A percentile compares a stretch with the other conserved stretches of the same genome.
phyloP scores from a whole-genome alignment of 1,140 invertebrate genomes.

The Chionoecetes opilio region DNA sequence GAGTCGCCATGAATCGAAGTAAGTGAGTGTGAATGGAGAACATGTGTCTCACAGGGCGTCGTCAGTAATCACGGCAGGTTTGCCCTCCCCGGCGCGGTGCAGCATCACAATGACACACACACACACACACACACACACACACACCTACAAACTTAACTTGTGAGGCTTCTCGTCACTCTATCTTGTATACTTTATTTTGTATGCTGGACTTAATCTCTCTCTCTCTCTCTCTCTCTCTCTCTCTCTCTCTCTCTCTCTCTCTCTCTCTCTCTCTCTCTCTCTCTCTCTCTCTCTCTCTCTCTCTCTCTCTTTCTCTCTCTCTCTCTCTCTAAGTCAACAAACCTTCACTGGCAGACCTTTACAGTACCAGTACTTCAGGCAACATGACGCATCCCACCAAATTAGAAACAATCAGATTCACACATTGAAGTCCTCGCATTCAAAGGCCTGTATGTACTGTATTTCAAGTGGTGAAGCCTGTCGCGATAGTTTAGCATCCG shows the following conservation, averaged over 20 bases:
- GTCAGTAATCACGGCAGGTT: neutral
- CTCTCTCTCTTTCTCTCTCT: neutral
- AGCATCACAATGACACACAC: slow-evolving; percentile 28
- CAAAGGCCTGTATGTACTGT: too few relatives aligned
- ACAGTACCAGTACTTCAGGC: too few relatives aligned
- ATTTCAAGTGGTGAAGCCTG: too few relatives aligned
- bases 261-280: neutral
- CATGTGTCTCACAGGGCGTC: slow-evolving; percentile 22
- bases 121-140: slow-evolving; percentile 25
- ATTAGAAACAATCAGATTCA: too few relatives aligned
- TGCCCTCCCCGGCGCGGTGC: neutral
- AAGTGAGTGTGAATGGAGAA: slow-evolving; percentile 10
- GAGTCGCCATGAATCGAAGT: neutral
- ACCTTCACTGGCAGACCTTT: neutral
- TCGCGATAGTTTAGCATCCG: too few relatives aligned
- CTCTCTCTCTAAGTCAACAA: neutral
- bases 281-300: neutral
- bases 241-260: slow-evolving; percentile 37
- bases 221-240: neutral
- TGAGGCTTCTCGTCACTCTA: neutral
- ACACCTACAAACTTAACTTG: neutral
- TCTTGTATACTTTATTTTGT: neutral
- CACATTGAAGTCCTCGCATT: too few relatives aligned
- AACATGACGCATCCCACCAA: too few relatives aligned
- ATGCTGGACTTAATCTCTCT: too few relatives aligned